phyloP scores from a whole-genome alignment of 2,888 invertebrate genomes.

The Andrena praecox region DNA sequence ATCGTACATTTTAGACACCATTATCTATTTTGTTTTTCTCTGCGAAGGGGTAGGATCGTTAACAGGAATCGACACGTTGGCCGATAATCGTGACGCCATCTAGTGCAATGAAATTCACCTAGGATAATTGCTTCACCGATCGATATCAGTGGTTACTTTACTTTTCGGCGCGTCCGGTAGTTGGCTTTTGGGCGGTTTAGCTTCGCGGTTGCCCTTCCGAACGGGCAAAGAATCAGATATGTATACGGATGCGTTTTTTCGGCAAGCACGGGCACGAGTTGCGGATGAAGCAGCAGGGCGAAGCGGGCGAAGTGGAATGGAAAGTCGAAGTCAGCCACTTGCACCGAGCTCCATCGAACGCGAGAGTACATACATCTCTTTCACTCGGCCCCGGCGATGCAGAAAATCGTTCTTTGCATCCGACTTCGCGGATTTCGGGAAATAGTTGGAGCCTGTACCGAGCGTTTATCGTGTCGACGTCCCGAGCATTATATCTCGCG shows the following conservation, averaged over 20 bases:
- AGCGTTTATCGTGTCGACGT: conserved; percentile 12
- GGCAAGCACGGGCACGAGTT: conserved; percentile 2
- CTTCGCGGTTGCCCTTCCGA: conserved; percentile 6
- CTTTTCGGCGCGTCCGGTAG: neutral
- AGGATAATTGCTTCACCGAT: conserved; percentile 34
- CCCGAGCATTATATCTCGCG: conserved; percentile 6
- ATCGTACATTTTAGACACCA: too few relatives aligned
- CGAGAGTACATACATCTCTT: conserved; percentile 1
- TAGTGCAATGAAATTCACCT: conserved; percentile 35
- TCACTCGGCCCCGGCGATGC: neutral
- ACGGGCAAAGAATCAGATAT: neutral
- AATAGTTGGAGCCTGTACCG: neutral
- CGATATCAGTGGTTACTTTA: conserved; percentile 16
- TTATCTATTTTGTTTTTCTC: neutral
- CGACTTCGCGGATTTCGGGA: conserved; percentile 1
- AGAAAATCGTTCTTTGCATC: conserved; percentile 9
- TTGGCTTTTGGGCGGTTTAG: conserved; percentile 6
- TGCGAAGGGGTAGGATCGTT: neutral
- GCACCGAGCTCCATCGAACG: conserved; percentile 21
- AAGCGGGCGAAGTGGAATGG: conserved; percentile 25
- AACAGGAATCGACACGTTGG: conserved; percentile 27
- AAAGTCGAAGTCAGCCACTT: conserved; percentile 36
- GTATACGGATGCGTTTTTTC: conserved; percentile 10
- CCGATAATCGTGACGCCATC: conserved; percentile 15
- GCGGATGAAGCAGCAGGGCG: conserved; percentile 1